Base-by-base conservation (phyloP, 2,113 vertebrate genomes). In the Leucosticte australis region DNA sequence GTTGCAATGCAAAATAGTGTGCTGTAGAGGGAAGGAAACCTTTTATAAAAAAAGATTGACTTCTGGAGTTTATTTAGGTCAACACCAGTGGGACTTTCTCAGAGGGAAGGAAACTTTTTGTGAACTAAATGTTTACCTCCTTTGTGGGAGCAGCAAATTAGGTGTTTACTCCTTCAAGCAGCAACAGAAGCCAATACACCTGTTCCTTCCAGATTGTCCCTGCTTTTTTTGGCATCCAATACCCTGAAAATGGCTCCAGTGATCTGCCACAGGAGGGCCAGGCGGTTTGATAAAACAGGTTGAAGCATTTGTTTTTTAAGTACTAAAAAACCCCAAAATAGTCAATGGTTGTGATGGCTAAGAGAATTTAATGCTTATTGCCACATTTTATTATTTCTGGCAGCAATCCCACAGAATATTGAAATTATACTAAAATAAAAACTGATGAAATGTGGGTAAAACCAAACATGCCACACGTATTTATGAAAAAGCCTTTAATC, bases 171-270 rank as follows among this genome's bases (percentile, higher is more conserved):
- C 64, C 94, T 92, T 90, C 64, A 93, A 96, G 94, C 68, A 83
- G 79, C 60, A 96, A 73, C 44, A 87, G 89, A 53, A 95, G 94
- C 95, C 93, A 96, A 85, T 90, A 96, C 94, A 96, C 92, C 95
- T 96, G 94, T 83, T 96, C 85, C 68, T 96, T 96, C 93, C 95
- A 97, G 93, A 96, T 96, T 96, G 95, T 90, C 83, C 52, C 56
- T 87, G 73, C 30, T 75, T 77, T 92, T 94, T 89, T 89, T 96
- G 93, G 94, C 95, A 92, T 41, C 41, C 0, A 0, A 64, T 83
- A 59, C 31, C 14, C n/a, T 94, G 88, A 88, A 95, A 96, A 96
- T 81, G 83, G 76, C 83, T 93, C 73, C 1, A 0, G 64, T 89
- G 85, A 75, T 94, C 79, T 81, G 55, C 90, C 92, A 81, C 3